These are phyloP conservation scores for Noctua fimbriata DNA, from an alignment of 2,888 invertebrate species.

Conservation along the genomic window DNA sequence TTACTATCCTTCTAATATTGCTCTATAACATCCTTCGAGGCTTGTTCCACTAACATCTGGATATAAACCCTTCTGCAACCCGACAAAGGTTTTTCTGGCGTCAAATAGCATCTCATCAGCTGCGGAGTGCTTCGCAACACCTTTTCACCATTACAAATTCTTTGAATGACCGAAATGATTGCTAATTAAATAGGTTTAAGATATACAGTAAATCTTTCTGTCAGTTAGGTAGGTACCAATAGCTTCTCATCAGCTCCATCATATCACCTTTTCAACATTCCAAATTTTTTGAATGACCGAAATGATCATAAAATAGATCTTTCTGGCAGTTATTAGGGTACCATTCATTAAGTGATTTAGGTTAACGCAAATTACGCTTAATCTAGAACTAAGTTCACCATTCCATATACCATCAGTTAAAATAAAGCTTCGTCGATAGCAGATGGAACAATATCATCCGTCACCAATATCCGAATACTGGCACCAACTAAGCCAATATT, in stretches of 20 bases:
- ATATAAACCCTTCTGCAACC: neutral
- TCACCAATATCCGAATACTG: neutral
- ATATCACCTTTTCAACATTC: neutral
- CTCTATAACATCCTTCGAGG: too few relatives aligned
- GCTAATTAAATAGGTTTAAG: neutral
- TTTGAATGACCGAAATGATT: neutral
- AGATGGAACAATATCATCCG: neutral
- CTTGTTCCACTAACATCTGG: too few relatives aligned
- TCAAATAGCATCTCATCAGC: neutral
- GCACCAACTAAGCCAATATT: neutral
- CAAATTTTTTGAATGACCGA: too few relatives aligned
- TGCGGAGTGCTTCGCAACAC: neutral
- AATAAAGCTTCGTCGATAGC: neutral
- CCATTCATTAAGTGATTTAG: slow-evolving; percentile 9
- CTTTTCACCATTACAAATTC: neutral
- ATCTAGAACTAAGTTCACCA: slow-evolving; percentile 27
- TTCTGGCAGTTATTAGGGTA: too few relatives aligned
- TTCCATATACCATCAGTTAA: neutral
- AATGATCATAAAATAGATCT: too few relatives aligned
- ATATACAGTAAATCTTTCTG: too few relatives aligned
- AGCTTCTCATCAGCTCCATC: too few relatives aligned
- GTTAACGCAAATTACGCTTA: slow-evolving; percentile 32
- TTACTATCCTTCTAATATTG: too few relatives aligned
- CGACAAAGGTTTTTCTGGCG: neutral
- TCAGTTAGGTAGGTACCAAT: too few relatives aligned